Percentiles rank a stretch among this genome's conserved stretches.
Conservation (phyloP, 2,113 vertebrate genomes). For the Saguinus imperator region DNA sequence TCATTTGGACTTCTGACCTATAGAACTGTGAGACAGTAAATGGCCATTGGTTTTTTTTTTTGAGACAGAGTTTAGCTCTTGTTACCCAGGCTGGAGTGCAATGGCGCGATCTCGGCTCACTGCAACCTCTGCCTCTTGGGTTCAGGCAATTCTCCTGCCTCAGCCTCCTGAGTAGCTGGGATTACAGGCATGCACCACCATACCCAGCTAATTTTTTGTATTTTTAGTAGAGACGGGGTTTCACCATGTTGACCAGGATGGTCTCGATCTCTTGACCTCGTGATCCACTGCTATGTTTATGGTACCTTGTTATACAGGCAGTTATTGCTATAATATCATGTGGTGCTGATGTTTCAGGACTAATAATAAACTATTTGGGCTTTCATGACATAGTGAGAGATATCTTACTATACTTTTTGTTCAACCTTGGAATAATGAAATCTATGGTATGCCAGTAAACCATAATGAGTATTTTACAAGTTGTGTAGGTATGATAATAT, state of each 20-base stretch:
- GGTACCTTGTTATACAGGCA: not conserved
- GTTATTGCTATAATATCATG: not conserved
- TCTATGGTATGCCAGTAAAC: not conserved
- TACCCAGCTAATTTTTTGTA: no score
- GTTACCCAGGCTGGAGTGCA: no score
- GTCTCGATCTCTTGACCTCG: no score
- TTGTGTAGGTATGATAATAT: not conserved
- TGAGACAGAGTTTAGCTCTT: no score
- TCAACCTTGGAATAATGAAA: not conserved
- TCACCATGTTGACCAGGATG: no score
- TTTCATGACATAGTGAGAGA: not conserved
- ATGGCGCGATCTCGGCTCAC: no score
- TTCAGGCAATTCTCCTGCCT: no score
- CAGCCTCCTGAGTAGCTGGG: no score
- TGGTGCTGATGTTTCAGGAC: not conserved
- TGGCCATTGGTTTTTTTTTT: not conserved
- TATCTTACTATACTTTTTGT: not conserved
- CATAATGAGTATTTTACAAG: not conserved
- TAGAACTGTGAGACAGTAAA: not conserved
- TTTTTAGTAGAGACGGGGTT: no score
- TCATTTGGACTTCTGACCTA: not conserved
- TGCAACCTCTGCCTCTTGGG: no score
- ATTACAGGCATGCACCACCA: no score
- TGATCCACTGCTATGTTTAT: not conserved
- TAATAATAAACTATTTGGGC: not conserved